Percentiles rank a stretch among this genome's conserved stretches.
Evolutionary conservation across 2,797 vertebrate genomes (phyloP).

Genomic region (Somateria mollissima): DNA sequence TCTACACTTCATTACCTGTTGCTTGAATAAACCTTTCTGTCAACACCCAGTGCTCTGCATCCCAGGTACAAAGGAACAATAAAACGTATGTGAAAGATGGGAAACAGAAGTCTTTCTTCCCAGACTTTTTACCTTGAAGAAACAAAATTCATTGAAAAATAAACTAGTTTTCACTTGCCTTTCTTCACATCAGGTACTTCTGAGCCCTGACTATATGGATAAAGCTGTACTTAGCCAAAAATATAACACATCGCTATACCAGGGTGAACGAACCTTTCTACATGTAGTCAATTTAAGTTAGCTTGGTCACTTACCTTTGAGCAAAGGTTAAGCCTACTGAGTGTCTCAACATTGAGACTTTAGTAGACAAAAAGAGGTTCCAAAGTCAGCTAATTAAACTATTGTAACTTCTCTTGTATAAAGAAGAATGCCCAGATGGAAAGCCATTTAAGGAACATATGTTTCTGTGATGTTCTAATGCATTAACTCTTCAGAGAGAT

Average conservation of each 20-base stretch:
- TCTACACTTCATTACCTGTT: background rate
- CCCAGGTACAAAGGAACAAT: background rate
- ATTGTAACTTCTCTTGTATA: background rate
- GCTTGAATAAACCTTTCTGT: background rate
- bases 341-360: background rate
- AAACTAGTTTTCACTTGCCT: background rate
- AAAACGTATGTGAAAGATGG: accelerated
- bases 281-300: background rate
- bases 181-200: background rate
- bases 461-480: constrained; percentile 25
- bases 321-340: background rate
- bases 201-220: background rate
- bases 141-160: background rate
- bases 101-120: background rate
- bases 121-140: background rate
- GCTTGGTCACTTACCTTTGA: background rate
- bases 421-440: constrained; percentile 24
- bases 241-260: accelerated
- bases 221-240: background rate
- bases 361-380: background rate
- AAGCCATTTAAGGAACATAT: constrained; percentile 32
- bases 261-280: background rate
- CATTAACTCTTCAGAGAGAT: background rate
- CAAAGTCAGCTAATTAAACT: constrained; percentile 13
- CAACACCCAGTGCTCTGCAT: background rate